Evolutionary conservation across 2,113 vertebrate species (phyloP), one percentile per base, ranked within the genome.

Genomic region (Mus pahari): DNA sequence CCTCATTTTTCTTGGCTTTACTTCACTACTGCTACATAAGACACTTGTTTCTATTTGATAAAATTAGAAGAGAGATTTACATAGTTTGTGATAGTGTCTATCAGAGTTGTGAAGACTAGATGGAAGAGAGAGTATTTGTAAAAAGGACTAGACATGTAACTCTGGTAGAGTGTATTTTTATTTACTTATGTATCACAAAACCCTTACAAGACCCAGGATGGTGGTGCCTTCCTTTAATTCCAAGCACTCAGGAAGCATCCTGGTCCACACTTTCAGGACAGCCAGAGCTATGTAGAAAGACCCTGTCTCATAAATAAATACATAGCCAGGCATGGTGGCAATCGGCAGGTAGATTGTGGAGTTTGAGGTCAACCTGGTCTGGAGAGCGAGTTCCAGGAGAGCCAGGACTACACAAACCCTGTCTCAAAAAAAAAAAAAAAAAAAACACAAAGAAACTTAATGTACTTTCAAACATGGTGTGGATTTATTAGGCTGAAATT

Each of bases 31-130:
- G 10, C 13, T 68, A 20, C 5, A 58, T 75, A 79, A 55, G 87
- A 95, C 33, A 10, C 5, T 66, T 53, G 20, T 66, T 90, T 73
- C 78, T 84, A 17, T 58, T 91, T 77, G n/a, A 93, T 75, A 88
- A 95, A 86, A 16, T 74, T 24, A 68, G 55, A 90, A 75, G 5
- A 16, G 60, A 91, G 53, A n/a, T 92, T 84, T 48, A 62, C 81
- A 70, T 68, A 77, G 11, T 39, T 73, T 64, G n/a, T 70, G 48
- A 66, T 48, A 48, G 7, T 90, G 17, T 45, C 39, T 90, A 3
- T 55, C 12, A 26, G 3, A 50, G 19, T 70, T 71, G 20, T 83
- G 62, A 92, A 78, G 89, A 89, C 28, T n/a, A 45, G 82, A 50
- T 28, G 36, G 92, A 71, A 53, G 26, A 75, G 24, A 53, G 26